Conservation (phyloP, 1,140 invertebrate species). For the Panagrolaimus sp. region DNA sequence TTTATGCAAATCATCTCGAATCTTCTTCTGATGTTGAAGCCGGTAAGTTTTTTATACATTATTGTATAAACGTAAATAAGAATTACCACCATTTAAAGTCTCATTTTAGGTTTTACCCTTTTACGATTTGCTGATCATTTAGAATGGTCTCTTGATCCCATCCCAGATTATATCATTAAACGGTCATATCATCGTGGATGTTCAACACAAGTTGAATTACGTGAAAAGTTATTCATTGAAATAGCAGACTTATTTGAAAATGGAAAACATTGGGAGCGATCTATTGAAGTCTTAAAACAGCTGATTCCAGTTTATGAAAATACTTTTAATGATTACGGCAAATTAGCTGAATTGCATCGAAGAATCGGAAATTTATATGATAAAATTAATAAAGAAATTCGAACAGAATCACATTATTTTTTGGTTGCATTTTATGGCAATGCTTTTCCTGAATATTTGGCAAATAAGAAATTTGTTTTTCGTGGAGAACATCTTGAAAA, state of each 20-base stretch:
- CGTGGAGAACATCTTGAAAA: conserved; percentile 85
- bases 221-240: conserved; percentile 66
- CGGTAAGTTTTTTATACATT: conserved; percentile 57
- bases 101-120: conserved; percentile 67
- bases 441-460: conserved; percentile 79
- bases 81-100: too few species aligned
- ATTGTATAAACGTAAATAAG: too few species aligned
- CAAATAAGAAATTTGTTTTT: conserved; percentile 84
- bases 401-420: conserved; percentile 83
- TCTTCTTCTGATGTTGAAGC: conserved; percentile 88
- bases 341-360: conserved; percentile 64
- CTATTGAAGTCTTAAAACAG: conserved; percentile 79
- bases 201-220: conserved; percentile 65
- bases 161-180: neutral
- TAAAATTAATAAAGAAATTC: conserved; percentile 72
- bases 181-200: conserved; percentile 39
- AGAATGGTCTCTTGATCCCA: conserved; percentile 66
- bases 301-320: conserved; percentile 77
- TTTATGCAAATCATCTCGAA: conserved; percentile 79
- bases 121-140: conserved; percentile 71
- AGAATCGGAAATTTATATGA: conserved; percentile 69
- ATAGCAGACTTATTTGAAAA: conserved; percentile 80
- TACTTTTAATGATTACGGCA: conserved; percentile 75
- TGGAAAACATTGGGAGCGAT: conserved; percentile 87
- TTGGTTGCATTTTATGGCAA: conserved; percentile 82